Percentiles rank a stretch among this genome's conserved stretches.
Evolutionary conservation across 1,140 invertebrate genomes (phyloP).

Genomic region (Drosophila elegans): DNA sequence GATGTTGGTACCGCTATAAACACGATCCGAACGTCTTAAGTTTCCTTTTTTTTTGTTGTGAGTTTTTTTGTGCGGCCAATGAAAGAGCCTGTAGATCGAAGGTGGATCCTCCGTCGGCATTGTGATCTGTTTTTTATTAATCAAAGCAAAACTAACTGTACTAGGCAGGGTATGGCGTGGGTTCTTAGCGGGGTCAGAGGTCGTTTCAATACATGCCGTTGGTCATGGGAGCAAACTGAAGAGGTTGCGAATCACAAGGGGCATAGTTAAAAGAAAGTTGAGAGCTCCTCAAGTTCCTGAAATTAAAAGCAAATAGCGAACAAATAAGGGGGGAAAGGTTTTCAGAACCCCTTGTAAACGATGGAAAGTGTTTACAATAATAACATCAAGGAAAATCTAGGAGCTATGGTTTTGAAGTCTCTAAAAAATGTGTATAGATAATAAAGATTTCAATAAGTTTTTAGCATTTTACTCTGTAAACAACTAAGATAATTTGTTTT

Average conservation of each 20-base stretch:
- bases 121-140: constrained; percentile 14
- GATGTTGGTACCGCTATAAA: constrained; percentile 81
- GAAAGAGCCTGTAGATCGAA: constrained; percentile 38
- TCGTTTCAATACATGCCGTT: not conserved
- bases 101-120: constrained; percentile 42
- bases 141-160: constrained; percentile 27
- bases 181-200: constrained; percentile 21
- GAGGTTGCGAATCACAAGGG: not conserved
- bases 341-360: not conserved
- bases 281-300: not conserved
- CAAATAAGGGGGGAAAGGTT: not conserved
- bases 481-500: too few species aligned
- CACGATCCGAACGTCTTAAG: constrained; percentile 74
- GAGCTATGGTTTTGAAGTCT: too few species aligned
- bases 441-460: too few species aligned
- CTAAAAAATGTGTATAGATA: too few species aligned
- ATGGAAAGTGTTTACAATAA: not conserved
- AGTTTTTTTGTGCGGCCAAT: constrained; percentile 39
- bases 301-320: not conserved
- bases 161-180: constrained; percentile 5
- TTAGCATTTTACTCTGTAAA: too few species aligned
- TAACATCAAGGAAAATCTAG: not conserved
- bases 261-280: not conserved
- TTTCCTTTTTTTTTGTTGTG: constrained; percentile 56
- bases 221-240: constrained; percentile 29